phyloP scores from a whole-genome alignment of 2,797 vertebrate genomes.

The Chelon labrosus region DNA sequence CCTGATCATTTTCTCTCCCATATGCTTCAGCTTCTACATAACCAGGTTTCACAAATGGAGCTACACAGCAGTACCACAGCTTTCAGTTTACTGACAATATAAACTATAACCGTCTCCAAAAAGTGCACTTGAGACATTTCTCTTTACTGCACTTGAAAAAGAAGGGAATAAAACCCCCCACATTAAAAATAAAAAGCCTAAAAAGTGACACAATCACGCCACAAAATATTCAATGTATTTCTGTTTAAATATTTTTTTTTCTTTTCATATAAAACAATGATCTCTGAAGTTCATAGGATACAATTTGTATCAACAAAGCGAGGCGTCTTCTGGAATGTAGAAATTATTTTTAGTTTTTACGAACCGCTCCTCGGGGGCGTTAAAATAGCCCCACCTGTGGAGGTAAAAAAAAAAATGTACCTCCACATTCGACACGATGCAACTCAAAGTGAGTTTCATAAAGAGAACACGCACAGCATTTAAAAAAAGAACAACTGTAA shows the following conservation, averaged over 20 bases:
- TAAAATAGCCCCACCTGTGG: conserved; percentile 30
- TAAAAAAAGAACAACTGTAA: too few relatives aligned
- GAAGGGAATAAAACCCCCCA: conserved; percentile 8
- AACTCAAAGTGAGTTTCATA: conserved; percentile 36
- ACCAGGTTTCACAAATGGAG: conserved; percentile 6
- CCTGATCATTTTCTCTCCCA: neutral
- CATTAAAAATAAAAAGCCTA: conserved; percentile 39
- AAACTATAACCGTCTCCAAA: conserved; percentile 25
- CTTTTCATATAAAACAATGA: conserved; percentile 81
- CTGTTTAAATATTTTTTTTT: conserved; percentile 61
- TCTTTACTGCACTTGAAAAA: conserved; percentile 30
- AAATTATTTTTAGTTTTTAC: conserved; percentile 38
- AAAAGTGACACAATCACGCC: conserved; percentile 40
- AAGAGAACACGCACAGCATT: too few relatives aligned
- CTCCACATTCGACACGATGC: conserved; percentile 19
- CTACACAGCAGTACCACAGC: conserved; percentile 13
- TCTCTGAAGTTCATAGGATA: conserved; percentile 89
- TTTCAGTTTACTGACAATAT: conserved; percentile 30
- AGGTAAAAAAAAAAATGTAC: conserved; percentile 2
- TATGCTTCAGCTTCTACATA: neutral
- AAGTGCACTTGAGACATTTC: conserved; percentile 35
- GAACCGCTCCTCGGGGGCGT: conserved; percentile 35
- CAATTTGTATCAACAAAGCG: conserved; percentile 99
- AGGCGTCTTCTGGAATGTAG: conserved; percentile 87
- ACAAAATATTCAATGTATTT: conserved; percentile 63